Base-by-base conservation (phyloP, 2,797 vertebrate genomes). In the Delichon dasypus region DNA sequence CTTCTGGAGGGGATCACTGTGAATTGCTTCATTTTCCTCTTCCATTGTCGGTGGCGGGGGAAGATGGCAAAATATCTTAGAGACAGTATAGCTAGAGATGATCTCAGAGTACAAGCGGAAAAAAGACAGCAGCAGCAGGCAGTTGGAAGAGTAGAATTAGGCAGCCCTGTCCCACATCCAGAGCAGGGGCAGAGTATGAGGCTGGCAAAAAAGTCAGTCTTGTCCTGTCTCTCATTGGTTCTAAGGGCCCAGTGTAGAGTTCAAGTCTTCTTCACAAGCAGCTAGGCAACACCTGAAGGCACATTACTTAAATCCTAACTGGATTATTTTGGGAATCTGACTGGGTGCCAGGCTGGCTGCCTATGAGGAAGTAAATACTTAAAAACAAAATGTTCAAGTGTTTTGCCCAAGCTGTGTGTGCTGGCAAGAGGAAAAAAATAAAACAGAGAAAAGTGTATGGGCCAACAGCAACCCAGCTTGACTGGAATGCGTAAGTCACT, bases 291-390 rank as follows among this genome's bases (percentile, higher is more conserved):
- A 95, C 82, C 93, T 95, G 92, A 88, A 96, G 81, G 70, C 61
- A 82, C 60, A 85, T 95, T 90, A 57, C 60, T 79, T 75, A 80
- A 92, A 18, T 77, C 23, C 11, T 88, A 45, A 70, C 42, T 66
- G 61, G 48, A 72, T 81, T 89, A 76, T 96, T 96, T 94, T 68
- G 86, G 70, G 86, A 95, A 89, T 81, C 85, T 85, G 86, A 93
- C 51, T n/a, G 60, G 26, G 29, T 96, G 77, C 94, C 92, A 96
- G 66, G 44, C 73, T 96, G 76, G 30, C 84, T 85, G 64, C 85
- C 89, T 82, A 76, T 60, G 88, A 80, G 94, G 94, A 94, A 93
- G 51, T 82, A 86, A 94, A 90, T 84, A 73, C 80, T 91, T 88
- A 50, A 57, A 89, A 92, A 85, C 70, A 92, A 96, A 96, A 90